Evolutionary conservation across 1,140 invertebrate genomes (phyloP), one percentile per base, ranked within the genome.

Genomic region (Anoplolepis gracilipes): DNA sequence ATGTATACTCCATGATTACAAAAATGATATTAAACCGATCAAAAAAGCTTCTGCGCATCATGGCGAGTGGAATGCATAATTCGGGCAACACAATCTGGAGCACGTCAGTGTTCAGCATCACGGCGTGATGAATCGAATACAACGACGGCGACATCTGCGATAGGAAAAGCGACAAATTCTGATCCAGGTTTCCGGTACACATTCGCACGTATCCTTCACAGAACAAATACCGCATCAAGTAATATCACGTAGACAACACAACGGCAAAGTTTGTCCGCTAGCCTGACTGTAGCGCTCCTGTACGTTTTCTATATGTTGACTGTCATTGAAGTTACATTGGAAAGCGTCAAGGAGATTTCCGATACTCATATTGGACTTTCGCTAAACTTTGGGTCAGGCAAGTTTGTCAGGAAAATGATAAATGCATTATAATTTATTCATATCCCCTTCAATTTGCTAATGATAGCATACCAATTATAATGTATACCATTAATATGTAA

Each of bases 291-390:
- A 30, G 36, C 25, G 11, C 30, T 72, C 30, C 39, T 19, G 4
- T 70, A 33, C 4, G 8, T n/a, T 82, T 61, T 59, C 25, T 36
- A 59, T 36, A 59, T 69, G 59, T 61, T 72, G 36, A 59, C 22
- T 82, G n/a, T 82, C 11, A 36, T 72, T 59, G 11, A 10, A 81
- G 25, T 82, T 82, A 30, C n/a, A 82, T 82, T 72, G 28, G 1
- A 61, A 39, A 82, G 3, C 7, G 7, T 33, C 28, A 33, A 73
- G 28, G 5, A 46, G 53, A 59, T 2, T 53, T 36, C 28, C 36
- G 8, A 79, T n/a, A 22, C 10, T 30, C 8, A 22, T 42, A 42
- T 11, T 2, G 19, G 7, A 70, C 69, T 13, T 22, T 59, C 1
- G n/a, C 39, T 8, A 25, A 70, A 73, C 13, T 73, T 82, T 59